Percentiles rank a stretch among this genome's conserved stretches.
These are phyloP conservation scores for Ochlodes sylvanus DNA, from an alignment of 2,888 invertebrate species.

Conservation along the genomic window DNA sequence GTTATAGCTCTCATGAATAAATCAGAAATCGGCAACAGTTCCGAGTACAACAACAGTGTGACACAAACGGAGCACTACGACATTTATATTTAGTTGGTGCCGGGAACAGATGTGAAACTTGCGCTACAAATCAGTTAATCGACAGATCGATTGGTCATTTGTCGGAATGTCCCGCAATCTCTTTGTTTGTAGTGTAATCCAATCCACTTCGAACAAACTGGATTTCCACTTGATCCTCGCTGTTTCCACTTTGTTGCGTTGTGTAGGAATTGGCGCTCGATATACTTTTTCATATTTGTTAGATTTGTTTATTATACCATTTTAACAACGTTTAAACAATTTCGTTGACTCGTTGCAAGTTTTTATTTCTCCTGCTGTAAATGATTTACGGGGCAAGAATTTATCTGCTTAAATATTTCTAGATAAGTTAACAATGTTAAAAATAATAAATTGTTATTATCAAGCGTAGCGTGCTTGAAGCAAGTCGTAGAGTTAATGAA, in stretches of 20 bases:
- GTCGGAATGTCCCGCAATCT: constrained; percentile 39
- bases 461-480: background rate
- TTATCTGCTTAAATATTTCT: too few species aligned
- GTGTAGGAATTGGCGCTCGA: background rate
- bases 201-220: constrained; percentile 37
- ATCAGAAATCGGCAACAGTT: background rate
- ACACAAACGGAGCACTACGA: constrained; percentile 20
- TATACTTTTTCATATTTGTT: constrained; percentile 1
- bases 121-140: constrained; percentile 37
- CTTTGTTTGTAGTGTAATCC: constrained; percentile 38
- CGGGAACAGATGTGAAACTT: constrained; percentile 32
- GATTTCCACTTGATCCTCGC: constrained; percentile 31
- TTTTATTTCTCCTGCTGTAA: too few species aligned
- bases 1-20: too few species aligned
- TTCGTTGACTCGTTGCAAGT: too few species aligned
- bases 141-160: constrained; percentile 36
- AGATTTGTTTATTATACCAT: background rate
- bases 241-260: constrained; percentile 21
- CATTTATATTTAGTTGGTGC: constrained; percentile 22
- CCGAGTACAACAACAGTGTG: background rate
- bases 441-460: background rate
- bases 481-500: background rate
- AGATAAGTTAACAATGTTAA: too few species aligned
- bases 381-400: too few species aligned
- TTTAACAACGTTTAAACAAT: too few species aligned